Conservation (phyloP, 2,113 vertebrate genomes). For the Lepidothrix coronata region DNA sequence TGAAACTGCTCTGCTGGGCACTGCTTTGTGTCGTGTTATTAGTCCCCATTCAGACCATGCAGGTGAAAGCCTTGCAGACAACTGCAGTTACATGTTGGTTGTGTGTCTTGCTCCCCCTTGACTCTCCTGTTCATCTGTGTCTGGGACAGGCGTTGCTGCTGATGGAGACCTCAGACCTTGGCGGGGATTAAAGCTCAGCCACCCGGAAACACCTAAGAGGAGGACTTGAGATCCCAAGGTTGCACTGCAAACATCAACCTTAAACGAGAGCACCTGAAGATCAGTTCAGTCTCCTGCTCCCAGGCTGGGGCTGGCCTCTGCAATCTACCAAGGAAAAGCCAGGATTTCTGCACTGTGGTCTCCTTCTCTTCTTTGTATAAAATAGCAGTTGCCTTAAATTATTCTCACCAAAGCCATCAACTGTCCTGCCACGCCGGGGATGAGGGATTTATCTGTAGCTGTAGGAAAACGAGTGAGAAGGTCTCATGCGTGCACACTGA, state of each 20-base stretch:
- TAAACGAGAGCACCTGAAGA: constrained; percentile 39
- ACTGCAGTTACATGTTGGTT: fast-evolving
- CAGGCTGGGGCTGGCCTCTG: constrained; percentile 53
- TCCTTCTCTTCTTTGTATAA: constrained; percentile 52
- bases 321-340: constrained; percentile 64
- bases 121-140: constrained; percentile 1
- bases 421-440: constrained; percentile 42
- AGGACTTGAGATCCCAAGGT: constrained; percentile 52
- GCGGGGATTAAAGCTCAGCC: constrained; percentile 35
- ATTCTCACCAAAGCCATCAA: constrained; percentile 60
- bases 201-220: constrained; percentile 57
- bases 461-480: constrained; percentile 15
- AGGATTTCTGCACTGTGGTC: constrained; percentile 37
- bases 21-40: neutral
- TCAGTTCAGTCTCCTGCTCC: constrained; percentile 46
- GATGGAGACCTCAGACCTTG: constrained; percentile 49
- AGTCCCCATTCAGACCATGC: neutral
- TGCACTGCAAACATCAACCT: constrained; percentile 57
- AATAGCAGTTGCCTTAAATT: constrained; percentile 68
- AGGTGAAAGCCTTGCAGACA: neutral
- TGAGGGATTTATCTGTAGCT: constrained; percentile 43
- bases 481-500: constrained; percentile 39
- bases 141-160: constrained; percentile 50
- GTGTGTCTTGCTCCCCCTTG: neutral
- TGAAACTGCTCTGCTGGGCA: neutral